phyloP scores from a whole-genome alignment of 2,113 vertebrate genomes.

The Taurulus bubalis region DNA sequence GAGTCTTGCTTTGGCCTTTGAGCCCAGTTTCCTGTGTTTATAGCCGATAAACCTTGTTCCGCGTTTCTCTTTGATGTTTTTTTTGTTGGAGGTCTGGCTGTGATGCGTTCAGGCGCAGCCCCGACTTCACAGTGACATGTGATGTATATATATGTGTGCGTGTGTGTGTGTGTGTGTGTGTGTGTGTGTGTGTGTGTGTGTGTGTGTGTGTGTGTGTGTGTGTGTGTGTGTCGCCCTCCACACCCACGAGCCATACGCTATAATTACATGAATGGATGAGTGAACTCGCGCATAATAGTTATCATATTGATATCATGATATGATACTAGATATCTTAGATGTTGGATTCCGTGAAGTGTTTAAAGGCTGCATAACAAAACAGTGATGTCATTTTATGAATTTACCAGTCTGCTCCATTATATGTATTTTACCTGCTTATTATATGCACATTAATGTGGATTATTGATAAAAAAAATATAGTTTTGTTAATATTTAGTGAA shows the following conservation, averaged over 20 bases:
- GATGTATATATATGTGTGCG: background rate
- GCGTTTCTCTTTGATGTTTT: slow-evolving; percentile 28
- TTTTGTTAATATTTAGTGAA: too few species aligned
- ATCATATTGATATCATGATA: background rate
- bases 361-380: background rate
- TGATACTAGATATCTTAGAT: background rate
- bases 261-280: background rate
- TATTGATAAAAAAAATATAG: background rate
- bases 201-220: background rate
- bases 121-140: background rate
- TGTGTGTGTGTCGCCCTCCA: background rate
- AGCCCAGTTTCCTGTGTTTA: slow-evolving; percentile 43
- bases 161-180: background rate
- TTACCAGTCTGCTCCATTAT: background rate
- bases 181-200: background rate
- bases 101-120: slow-evolving; percentile 56
- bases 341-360: background rate
- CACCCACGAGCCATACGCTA: background rate
- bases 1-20: slow-evolving; percentile 35
- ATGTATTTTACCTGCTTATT: background rate
- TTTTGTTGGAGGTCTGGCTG: slow-evolving; percentile 21
- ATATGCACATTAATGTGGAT: background rate
- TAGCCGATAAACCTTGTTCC: slow-evolving; percentile 42
- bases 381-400: too few species aligned
- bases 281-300: background rate